Evolutionary conservation across 2,797 vertebrate species (phyloP), one percentile per base, ranked within the genome.

Genomic region (Sus cebifrons): DNA sequence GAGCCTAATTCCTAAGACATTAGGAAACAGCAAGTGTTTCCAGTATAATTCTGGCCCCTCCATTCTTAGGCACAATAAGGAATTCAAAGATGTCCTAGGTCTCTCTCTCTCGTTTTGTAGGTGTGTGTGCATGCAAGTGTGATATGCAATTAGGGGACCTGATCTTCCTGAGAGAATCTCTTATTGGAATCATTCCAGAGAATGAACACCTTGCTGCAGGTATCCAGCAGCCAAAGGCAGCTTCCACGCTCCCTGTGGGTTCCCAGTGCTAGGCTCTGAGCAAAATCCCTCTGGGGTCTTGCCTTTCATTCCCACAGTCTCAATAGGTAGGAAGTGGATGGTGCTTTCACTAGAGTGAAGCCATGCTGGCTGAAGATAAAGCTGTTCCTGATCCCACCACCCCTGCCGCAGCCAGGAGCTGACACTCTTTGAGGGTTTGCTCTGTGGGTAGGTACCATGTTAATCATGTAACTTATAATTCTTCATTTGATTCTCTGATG

Each of bases 111-210:
- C n/a, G 6, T 62, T 92, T 6, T 18, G 2, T 52, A 5, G 49
- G 9, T 6, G 2, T 23, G 86, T 25, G 29, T 6, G 20, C 10
- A 13, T 10, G 11, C 4, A 1, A 0, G 11, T 52, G 21, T 67
- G 20, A 40, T 93, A 15, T 70, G 21, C 58, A 56, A 13, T 78
- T 84, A 70, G 70, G 56, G 62, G 68, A 49, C 40, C 5, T 70
- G 62, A 40, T 60, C 11, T 67, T 82, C 25, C 11, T 17, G 16
- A 96, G 85, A 91, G 97, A 94, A 70, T 49, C 49, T 54, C 40
- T 81, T 52, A 58, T 0, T 85, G 73, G 82, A 83, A 82, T 74
- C 81, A 44, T 79, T 54, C 15, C 7, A 70, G 75, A 82, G 81
- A 89, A 86, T 65, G 21, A 83, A 73, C 3, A 54, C 44, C 25